A percentile compares a stretch with the other conserved stretches of the same genome.
Evolutionary conservation across 2,888 invertebrate species (phyloP).

Genomic region (Sisyra terminalis): DNA sequence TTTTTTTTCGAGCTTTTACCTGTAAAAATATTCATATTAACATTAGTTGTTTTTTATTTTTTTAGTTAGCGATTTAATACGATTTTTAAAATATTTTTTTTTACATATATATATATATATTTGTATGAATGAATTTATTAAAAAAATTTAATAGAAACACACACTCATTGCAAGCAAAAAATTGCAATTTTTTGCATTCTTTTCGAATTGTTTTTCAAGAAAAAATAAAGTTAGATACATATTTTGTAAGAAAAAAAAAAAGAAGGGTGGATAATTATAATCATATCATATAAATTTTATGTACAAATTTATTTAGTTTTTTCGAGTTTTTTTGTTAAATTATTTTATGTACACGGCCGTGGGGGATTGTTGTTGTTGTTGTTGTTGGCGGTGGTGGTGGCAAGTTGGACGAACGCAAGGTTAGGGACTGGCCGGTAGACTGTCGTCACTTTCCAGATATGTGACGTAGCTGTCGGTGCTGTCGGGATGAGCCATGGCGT

Average conservation of each 20-base stretch:
- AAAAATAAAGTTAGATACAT: too few relatives aligned
- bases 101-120: slow-evolving; percentile 1
- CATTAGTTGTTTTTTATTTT: not conserved
- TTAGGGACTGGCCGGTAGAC: slow-evolving; percentile 58
- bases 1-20: slow-evolving; percentile 2
- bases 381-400: not conserved
- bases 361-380: too few relatives aligned
- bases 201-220: too few relatives aligned
- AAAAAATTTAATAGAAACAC: not conserved
- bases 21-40: slow-evolving; percentile 6
- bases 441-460: slow-evolving; percentile 80
- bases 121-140: not conserved
- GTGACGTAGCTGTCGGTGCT: slow-evolving; percentile 83
- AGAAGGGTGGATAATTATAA: not conserved
- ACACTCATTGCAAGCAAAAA: not conserved
- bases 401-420: slow-evolving; percentile 12
- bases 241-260: too few relatives aligned
- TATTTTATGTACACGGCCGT: not conserved
- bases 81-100: not conserved
- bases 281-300: slow-evolving; percentile 4
- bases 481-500: slow-evolving; percentile 57
- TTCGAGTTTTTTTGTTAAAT: not conserved
- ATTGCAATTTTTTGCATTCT: too few relatives aligned
- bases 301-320: not conserved
- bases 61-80: not conserved